phyloP scores from a whole-genome alignment of 30 jellyfish, hydroid and myxozoan genomes.

The Hydra vulgaris region DNA sequence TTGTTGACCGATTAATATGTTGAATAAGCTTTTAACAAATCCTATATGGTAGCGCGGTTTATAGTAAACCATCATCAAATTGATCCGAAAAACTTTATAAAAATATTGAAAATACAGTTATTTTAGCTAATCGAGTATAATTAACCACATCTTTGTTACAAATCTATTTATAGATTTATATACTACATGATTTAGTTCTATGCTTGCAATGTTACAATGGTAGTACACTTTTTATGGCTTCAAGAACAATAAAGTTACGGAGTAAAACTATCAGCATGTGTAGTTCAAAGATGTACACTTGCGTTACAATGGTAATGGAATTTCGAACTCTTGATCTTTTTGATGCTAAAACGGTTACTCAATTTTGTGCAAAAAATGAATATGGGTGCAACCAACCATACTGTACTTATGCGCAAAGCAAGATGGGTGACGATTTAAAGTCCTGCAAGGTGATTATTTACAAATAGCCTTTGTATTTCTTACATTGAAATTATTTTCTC shows the following conservation, averaged over 20 bases:
- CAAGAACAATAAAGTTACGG: not conserved
- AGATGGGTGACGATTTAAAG: not conserved
- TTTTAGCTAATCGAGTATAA: too few species aligned
- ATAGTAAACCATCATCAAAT: too few species aligned
- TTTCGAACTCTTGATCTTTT: not conserved
- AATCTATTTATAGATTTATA: too few species aligned
- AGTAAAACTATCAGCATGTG: not conserved
- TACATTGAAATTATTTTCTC: not conserved
- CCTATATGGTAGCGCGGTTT: too few species aligned
- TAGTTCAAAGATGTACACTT: not conserved
- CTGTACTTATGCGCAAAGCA: not conserved
- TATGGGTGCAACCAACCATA: not conserved
- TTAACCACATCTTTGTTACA: too few species aligned
- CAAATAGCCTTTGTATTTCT: not conserved
- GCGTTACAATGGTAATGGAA: not conserved
- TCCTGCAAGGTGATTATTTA: not conserved
- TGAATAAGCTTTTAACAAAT: too few species aligned
- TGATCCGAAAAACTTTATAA: too few species aligned
- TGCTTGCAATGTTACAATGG: not conserved
- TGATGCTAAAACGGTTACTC: not conserved
- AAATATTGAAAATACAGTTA: too few species aligned
- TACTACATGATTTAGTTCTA: not conserved
- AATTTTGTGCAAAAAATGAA: not conserved
- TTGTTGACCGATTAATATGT: too few species aligned
- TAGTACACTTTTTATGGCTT: not conserved